Base-by-base conservation (phyloP, 1,140 invertebrate species). In the Lasioglossum baleicum region DNA sequence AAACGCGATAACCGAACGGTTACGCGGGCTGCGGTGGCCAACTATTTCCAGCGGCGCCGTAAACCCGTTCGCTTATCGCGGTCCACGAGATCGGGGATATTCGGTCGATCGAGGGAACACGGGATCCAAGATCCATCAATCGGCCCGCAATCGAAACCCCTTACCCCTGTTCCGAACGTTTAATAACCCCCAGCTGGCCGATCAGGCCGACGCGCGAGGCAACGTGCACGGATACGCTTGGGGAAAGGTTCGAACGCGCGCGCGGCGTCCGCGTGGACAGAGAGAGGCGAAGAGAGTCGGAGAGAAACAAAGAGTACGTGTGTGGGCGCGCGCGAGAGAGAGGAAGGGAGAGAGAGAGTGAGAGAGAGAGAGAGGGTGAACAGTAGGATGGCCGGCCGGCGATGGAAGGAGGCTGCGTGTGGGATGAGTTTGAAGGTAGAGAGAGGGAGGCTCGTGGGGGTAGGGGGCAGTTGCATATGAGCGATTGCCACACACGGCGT, bases 401-500 rank as follows among this genome's bases (percentile, higher is more conserved):
- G 48, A 71, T 10, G 51, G 68, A 53, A 69, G 51, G 67, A 56
- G 51, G 35, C 42, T n/a, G 7, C 17, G 60, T n/a, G 53, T 58
- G 13, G 60, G 22, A 63, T 72, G 68, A 58, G 56, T 73, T 58
- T 13, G 42, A 74, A 35, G 66, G 63, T 40, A n/a, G n/a, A 3
- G 64, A 42, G 79, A 35, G 71, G 44, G 77, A 40, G n/a, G 53
- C 61, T 67, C n/a, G 53, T 35, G 61, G 61, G 74, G 42, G 22
- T 73, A 84, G 74, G 83, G 80, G 80, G 87, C 88, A 91, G 90
- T 92, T 89, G 90, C 90, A 89, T 92, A 93, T 93, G 92, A 93
- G 91, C 91, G 92, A 93, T 93, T 90, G 90, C 89, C 88, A 87
- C 90, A 89, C 88, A 91, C 90, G 89, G 88, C 83, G 87, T 89